phyloP scores from a whole-genome alignment of 2,113 vertebrate genomes.

The Cinclus cinclus region DNA sequence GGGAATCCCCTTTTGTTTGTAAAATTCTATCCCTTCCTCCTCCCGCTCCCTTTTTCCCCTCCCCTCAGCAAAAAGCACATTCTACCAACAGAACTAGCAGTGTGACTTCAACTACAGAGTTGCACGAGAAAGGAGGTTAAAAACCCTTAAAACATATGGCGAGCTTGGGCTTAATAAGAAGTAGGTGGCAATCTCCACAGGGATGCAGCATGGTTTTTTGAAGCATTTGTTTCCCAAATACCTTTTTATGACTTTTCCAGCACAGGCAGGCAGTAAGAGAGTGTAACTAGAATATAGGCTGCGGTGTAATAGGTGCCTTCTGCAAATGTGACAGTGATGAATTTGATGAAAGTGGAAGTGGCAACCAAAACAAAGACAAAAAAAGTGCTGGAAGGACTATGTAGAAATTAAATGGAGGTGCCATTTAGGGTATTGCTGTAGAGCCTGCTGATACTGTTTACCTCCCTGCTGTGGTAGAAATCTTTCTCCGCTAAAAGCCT shows the following conservation, averaged over 20 bases:
- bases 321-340: slow-evolving; percentile 20
- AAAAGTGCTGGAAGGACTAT: not conserved
- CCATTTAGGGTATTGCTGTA: slow-evolving; percentile 19
- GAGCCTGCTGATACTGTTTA: slow-evolving; percentile 46
- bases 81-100: not conserved
- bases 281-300: not conserved
- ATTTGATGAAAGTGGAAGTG: slow-evolving; percentile 23
- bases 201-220: not conserved
- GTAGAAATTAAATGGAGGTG: slow-evolving; percentile 39
- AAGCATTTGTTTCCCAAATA: slow-evolving; percentile 47
- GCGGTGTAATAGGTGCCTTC: not conserved
- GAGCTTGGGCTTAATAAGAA: slow-evolving; percentile 31
- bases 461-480: slow-evolving; percentile 57
- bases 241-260: slow-evolving; percentile 9
- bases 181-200: slow-evolving; percentile 9
- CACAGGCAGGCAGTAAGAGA: not conserved
- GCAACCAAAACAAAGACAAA: slow-evolving; percentile 31
- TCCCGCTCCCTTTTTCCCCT: not conserved
- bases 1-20: not conserved
- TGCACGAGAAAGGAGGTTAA: slow-evolving; percentile 32
- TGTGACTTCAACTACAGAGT: rapidly evolving
- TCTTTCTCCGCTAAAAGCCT: slow-evolving; percentile 47
- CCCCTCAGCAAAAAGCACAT: not conserved
- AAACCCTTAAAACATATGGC: slow-evolving; percentile 28
- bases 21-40: not conserved